A percentile compares a stretch with the other conserved stretches of the same genome.
Evolutionary conservation across 2,888 invertebrate genomes (phyloP).

Genomic region (Epinotia brunnichana): DNA sequence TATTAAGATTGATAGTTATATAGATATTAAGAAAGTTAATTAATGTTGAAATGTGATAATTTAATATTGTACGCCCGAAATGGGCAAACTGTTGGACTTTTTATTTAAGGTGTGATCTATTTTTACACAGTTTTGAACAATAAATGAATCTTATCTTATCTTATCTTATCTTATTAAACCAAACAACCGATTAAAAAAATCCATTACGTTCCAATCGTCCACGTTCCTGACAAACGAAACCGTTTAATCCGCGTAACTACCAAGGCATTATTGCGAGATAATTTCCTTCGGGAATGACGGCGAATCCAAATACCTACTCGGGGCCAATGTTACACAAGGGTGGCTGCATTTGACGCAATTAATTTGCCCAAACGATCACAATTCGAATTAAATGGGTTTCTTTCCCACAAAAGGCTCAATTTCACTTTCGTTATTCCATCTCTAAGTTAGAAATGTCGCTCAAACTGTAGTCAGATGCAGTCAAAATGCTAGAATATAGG

Average conservation of each 20-base stretch:
- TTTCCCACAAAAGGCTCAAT: neutral
- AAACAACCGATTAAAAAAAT: neutral
- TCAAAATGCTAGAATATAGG: too few species aligned
- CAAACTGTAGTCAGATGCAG: too few species aligned
- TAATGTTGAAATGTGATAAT: too few species aligned
- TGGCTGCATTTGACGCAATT: constrained; percentile 31
- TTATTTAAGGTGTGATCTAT: too few species aligned
- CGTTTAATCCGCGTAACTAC: constrained; percentile 32
- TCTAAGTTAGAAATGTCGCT: neutral
- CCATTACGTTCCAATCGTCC: neutral
- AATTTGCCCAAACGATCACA: constrained; percentile 31
- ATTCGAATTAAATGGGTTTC: neutral
- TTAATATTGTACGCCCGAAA: too few species aligned
- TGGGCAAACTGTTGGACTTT: too few species aligned
- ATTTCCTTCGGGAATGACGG: constrained; percentile 37
- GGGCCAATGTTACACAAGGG: constrained; percentile 31
- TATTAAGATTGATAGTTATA: too few species aligned
- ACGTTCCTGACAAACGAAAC: constrained; percentile 9
- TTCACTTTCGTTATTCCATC: neutral
- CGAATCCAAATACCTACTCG: constrained; percentile 38
- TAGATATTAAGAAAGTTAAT: too few species aligned
- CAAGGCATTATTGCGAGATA: constrained; percentile 31
- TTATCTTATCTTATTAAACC: neutral
- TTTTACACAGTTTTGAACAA: too few species aligned
- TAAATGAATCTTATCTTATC: too few species aligned